phyloP scores from a whole-genome alignment of 2,797 vertebrate genomes.

The Ciconia nigra region DNA sequence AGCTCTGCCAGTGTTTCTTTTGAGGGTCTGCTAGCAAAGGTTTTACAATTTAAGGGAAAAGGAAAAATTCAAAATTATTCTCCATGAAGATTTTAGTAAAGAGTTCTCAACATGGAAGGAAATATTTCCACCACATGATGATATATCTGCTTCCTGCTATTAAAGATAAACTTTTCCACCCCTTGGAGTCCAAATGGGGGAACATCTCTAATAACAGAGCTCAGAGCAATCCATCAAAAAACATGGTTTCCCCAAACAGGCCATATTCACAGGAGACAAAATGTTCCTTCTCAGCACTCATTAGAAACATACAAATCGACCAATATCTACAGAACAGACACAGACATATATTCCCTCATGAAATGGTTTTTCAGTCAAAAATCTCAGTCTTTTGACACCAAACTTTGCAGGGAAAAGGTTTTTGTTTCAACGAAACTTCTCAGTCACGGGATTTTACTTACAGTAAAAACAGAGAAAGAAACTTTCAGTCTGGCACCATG shows the following conservation, averaged over 20 bases:
- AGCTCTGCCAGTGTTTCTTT: not conserved
- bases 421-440: not conserved
- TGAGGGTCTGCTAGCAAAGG: not conserved
- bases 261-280: not conserved
- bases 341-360: not conserved
- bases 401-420: not conserved
- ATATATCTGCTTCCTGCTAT: not conserved
- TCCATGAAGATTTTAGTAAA: not conserved
- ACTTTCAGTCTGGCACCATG: not conserved
- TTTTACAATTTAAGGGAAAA: not conserved
- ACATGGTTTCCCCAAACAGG: not conserved
- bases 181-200: not conserved
- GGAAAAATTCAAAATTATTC: not conserved
- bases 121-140: not conserved
- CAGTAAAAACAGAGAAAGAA: not conserved
- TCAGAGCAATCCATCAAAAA: not conserved
- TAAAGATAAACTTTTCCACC: not conserved
- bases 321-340: not conserved
- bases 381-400: not conserved
- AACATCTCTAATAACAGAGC: not conserved
- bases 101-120: not conserved
- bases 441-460: accelerated
- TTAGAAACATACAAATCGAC: not conserved
- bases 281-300: not conserved
- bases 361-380: not conserved